These are phyloP conservation scores for Pseudomyrmex dendroicus DNA, from an alignment of 1,140 invertebrate species.

Conservation along the genomic window DNA sequence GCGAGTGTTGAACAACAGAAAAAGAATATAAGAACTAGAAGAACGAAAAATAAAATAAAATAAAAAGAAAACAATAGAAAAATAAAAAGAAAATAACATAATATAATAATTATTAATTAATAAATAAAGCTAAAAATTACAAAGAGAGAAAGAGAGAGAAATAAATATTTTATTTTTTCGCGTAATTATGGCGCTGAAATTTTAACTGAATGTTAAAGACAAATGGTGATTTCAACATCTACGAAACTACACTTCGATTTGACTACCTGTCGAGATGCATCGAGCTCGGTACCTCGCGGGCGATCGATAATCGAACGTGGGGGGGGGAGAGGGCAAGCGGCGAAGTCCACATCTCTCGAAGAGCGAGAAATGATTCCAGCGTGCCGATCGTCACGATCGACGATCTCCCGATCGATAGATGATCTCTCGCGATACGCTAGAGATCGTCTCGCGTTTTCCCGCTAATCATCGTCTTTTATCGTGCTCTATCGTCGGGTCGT, in stretches of 20 bases:
- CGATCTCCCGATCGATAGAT: constrained; percentile 54
- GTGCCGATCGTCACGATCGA: constrained; percentile 11
- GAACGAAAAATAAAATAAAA: too few species aligned
- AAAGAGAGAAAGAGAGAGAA: too few species aligned
- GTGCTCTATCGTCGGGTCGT: constrained; percentile 50
- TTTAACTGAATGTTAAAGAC: too few species aligned
- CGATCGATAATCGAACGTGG: constrained; percentile 43
- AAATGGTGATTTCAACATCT: neutral
- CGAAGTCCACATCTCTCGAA: constrained; percentile 9
- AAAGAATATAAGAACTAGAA: too few species aligned
- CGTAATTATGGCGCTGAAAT: too few species aligned
- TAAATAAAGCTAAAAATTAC: too few species aligned
- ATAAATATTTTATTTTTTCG: too few species aligned
- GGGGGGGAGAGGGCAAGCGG: neutral
- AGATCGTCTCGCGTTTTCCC: constrained; percentile 23
- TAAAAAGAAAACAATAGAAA: too few species aligned
- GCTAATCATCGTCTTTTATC: constrained; percentile 70
- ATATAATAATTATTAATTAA: too few species aligned
- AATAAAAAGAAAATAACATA: too few species aligned
- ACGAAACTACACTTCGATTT: neutral
- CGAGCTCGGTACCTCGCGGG: neutral
- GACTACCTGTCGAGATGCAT: constrained; percentile 6
- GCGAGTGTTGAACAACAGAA: too few species aligned
- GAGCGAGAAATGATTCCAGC: neutral
- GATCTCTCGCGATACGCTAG: constrained; percentile 54